Evolutionary conservation across 2,797 vertebrate genomes (phyloP).

Genomic region (Molossus alvarezi): DNA sequence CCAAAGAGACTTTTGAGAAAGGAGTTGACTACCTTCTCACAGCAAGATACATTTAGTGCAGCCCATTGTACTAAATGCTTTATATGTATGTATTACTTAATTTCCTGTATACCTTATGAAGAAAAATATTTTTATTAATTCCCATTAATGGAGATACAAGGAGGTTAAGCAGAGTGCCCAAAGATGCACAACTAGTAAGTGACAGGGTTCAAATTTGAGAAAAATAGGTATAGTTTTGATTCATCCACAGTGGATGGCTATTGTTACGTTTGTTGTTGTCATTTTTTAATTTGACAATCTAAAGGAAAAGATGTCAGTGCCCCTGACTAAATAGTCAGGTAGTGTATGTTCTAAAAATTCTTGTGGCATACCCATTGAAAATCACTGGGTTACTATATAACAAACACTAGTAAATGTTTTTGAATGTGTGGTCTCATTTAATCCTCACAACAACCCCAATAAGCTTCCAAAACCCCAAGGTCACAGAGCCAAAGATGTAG

Average conservation of each 20-base stretch:
- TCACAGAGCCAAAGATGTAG: background rate
- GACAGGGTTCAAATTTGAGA: background rate
- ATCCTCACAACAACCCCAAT: background rate
- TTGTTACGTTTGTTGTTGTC: background rate
- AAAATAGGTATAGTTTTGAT: background rate
- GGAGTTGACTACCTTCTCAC: background rate
- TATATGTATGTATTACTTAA: background rate
- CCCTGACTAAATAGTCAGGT: background rate
- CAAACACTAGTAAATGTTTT: background rate
- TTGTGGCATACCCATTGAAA: background rate
- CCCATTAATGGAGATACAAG: background rate
- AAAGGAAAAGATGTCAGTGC: background rate
- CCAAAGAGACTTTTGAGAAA: constrained; percentile 42
- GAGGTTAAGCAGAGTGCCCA: background rate
- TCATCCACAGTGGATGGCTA: background rate
- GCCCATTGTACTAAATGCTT: background rate
- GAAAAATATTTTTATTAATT: constrained; percentile 39
- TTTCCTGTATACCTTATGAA: background rate
- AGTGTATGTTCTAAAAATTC: background rate
- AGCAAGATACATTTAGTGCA: background rate
- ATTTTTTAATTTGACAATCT: background rate
- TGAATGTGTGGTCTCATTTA: background rate
- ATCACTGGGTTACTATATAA: background rate
- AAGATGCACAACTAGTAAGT: background rate
- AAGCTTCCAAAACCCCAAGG: background rate